phyloP scores from a whole-genome alignment of 2,113 vertebrate species.

The Myiozetetes cayanensis region DNA sequence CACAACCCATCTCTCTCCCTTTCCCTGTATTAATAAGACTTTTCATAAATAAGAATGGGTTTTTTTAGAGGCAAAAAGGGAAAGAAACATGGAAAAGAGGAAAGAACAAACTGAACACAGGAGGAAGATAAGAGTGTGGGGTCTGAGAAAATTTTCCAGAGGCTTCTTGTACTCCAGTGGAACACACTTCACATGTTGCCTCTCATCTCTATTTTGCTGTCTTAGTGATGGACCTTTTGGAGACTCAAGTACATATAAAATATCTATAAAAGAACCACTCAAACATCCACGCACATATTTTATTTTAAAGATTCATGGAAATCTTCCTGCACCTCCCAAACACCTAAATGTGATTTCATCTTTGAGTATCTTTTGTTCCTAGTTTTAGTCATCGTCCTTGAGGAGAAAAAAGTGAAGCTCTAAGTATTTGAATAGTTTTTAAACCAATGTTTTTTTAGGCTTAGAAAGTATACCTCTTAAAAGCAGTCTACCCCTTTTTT shows the following conservation, averaged over 20 bases:
- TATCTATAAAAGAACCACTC: not conserved
- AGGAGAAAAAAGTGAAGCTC: not conserved
- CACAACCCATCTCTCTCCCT: not conserved
- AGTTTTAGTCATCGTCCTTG: not conserved
- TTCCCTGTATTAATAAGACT: not conserved
- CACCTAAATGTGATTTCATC: not conserved
- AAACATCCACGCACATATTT: not conserved
- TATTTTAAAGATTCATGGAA: not conserved
- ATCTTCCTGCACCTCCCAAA: not conserved
- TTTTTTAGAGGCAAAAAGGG: not conserved
- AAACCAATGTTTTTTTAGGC: not conserved
- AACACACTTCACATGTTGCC: accelerated
- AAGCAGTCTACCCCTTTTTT: not conserved
- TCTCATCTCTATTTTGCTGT: not conserved
- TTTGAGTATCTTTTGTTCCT: not conserved
- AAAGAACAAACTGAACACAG: not conserved
- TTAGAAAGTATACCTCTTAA: not conserved
- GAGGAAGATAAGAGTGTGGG: not conserved
- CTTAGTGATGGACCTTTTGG: not conserved
- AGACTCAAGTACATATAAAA: not conserved
- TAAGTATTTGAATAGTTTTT: not conserved
- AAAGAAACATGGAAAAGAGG: not conserved
- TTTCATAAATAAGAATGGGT: not conserved
- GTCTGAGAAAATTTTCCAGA: not conserved
- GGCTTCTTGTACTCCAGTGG: not conserved